Percentiles rank a stretch among this genome's conserved stretches.
Conservation (phyloP, 2,888 invertebrate species). For the Himalopsyche anomala region DNA sequence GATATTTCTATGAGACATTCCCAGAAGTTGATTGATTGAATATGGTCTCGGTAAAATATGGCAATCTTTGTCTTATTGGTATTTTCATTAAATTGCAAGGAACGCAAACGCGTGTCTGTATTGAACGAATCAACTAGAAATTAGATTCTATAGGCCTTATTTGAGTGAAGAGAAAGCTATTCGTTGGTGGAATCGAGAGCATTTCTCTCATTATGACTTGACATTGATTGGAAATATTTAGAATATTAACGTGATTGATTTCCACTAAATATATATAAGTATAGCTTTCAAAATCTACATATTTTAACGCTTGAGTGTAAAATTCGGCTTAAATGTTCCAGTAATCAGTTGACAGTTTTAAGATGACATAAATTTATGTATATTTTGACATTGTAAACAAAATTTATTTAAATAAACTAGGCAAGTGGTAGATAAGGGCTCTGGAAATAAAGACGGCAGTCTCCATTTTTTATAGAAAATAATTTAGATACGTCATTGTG, state of each 20-base stretch:
- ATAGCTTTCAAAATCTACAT: too few relatives aligned
- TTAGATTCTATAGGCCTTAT: slow-evolving; percentile 1
- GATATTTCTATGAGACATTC: neutral
- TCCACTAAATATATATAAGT: neutral
- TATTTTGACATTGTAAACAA: too few relatives aligned
- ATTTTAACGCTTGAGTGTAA: too few relatives aligned
- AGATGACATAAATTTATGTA: too few relatives aligned
- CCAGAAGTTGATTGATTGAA: neutral
- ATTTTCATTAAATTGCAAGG: slow-evolving; percentile 37
- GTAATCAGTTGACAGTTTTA: too few relatives aligned
- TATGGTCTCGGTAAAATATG: slow-evolving; percentile 18
- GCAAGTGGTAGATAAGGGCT: too few relatives aligned
- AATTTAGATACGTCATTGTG: too few relatives aligned
- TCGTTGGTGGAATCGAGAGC: neutral
- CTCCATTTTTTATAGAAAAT: too few relatives aligned
- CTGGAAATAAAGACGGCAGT: too few relatives aligned
- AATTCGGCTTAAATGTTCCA: too few relatives aligned
- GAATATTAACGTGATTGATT: slow-evolving; percentile 17
- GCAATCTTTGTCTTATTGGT: slow-evolving; percentile 20
- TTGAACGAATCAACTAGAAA: slow-evolving; percentile 11
- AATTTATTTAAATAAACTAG: too few relatives aligned
- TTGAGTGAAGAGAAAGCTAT: neutral
- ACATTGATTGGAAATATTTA: slow-evolving; percentile 25
- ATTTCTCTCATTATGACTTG: neutral
- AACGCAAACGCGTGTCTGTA: neutral